Conservation (phyloP, 2,888 invertebrate genomes). For the Andrena praecox region DNA sequence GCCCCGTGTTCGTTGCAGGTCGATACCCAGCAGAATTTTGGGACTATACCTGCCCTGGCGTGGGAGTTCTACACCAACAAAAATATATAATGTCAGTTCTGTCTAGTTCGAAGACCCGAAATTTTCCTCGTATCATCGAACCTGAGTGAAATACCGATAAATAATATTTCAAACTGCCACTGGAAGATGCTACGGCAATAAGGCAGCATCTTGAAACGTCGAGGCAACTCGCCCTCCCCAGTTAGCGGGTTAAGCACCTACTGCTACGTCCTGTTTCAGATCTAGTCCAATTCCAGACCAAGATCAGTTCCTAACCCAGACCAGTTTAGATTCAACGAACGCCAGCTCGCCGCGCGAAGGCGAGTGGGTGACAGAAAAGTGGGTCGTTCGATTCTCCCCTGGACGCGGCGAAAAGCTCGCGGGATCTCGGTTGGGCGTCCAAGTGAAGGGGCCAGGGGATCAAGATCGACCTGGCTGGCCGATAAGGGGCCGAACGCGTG, state of each 20-base stretch:
- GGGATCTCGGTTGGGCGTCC: constrained; percentile 18
- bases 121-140: background rate
- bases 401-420: constrained; percentile 18
- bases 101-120: background rate
- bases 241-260: too few species aligned
- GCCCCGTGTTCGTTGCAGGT: background rate
- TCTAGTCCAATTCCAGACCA: too few species aligned
- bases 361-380: constrained; percentile 20
- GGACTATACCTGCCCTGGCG: background rate
- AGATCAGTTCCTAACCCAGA: too few species aligned
- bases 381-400: constrained; percentile 48
- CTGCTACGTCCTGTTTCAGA: too few species aligned
- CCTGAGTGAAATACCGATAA: background rate
- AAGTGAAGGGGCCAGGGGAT: constrained; percentile 15
- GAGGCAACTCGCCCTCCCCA: too few species aligned
- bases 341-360: background rate
- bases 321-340: background rate
- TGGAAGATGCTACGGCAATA: too few species aligned
- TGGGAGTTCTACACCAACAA: background rate
- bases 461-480: constrained; percentile 31
- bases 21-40: background rate
- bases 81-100: background rate
- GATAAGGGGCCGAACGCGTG: constrained; percentile 5
- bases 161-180: too few species aligned
- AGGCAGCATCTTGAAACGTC: too few species aligned